These are phyloP conservation scores for Galago senegalensis DNA, from an alignment of 2,797 vertebrate genomes.

Conservation along the genomic window DNA sequence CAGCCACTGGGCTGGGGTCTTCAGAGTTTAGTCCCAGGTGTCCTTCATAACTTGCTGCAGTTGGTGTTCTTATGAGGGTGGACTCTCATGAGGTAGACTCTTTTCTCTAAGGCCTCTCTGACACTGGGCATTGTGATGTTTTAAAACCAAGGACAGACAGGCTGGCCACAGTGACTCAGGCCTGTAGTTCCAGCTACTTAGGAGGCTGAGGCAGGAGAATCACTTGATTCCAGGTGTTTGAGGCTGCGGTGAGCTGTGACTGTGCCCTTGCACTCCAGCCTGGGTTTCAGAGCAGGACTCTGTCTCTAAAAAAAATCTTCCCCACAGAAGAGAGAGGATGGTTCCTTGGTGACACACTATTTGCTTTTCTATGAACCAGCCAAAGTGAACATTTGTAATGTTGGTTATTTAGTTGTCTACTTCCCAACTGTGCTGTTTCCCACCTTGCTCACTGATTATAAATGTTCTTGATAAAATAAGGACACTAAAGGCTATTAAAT, in stretches of 20 bases:
- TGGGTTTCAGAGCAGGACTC: not conserved
- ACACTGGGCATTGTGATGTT: rapidly evolving
- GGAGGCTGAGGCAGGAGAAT: not conserved
- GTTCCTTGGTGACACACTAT: rapidly evolving
- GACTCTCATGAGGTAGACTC: no score
- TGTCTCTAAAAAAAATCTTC: not conserved
- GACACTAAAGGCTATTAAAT: not conserved
- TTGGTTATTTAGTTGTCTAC: rapidly evolving
- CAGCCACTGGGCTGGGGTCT: not conserved
- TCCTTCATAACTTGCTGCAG: no score
- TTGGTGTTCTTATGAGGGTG: rapidly evolving
- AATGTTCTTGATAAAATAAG: not conserved
- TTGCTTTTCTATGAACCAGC: rapidly evolving
- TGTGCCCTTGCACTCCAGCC: no score
- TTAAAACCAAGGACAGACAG: no score
- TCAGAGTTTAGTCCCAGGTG: not conserved
- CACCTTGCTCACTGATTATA: not conserved
- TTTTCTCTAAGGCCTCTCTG: no score
- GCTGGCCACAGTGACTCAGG: no score
- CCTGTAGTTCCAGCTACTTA: not conserved
- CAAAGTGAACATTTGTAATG: rapidly evolving
- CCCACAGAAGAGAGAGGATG: not conserved
- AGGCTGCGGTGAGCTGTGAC: not conserved
- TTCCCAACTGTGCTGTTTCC: not conserved
- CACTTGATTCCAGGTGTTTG: no score